Percentiles rank a stretch among this genome's conserved stretches.
Evolutionary conservation across 2,113 vertebrate species (phyloP).

Genomic region (Xenus cinereus): DNA sequence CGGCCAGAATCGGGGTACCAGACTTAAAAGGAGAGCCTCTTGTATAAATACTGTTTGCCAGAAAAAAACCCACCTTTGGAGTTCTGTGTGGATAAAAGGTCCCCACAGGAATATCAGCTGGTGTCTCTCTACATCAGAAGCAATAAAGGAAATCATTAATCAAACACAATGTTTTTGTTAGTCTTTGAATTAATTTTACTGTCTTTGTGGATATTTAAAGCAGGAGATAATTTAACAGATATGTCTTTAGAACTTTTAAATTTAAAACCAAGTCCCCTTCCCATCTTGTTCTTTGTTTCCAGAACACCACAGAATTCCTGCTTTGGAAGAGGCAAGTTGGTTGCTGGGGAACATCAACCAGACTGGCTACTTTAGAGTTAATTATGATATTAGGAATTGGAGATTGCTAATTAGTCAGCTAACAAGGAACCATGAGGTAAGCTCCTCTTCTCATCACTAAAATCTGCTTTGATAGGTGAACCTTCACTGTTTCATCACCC

Average conservation of each 20-base stretch:
- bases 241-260: neutral
- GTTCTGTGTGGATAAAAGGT: neutral
- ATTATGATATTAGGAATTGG: slow-evolving; percentile 98
- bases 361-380: slow-evolving; percentile 96
- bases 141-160: neutral
- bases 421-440: slow-evolving; percentile 86
- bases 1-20: neutral
- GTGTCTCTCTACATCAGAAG: neutral
- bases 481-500: slow-evolving; percentile 37
- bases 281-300: slow-evolving; percentile 40
- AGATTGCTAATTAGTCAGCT: slow-evolving; percentile 91
- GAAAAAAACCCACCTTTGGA: neutral
- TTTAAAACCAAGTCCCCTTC: neutral
- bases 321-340: slow-evolving; percentile 85
- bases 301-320: slow-evolving; percentile 87
- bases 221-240: neutral
- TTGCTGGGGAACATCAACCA: slow-evolving; percentile 97
- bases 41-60: neutral
- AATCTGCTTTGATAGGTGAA: slow-evolving; percentile 31
- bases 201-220: neutral
- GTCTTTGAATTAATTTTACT: neutral
- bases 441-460: slow-evolving; percentile 21
- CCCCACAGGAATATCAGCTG: neutral
- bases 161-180: neutral
- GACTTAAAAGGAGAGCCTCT: neutral